phyloP scores from a whole-genome alignment of 2,888 invertebrate species.

The Meloe dianella region DNA sequence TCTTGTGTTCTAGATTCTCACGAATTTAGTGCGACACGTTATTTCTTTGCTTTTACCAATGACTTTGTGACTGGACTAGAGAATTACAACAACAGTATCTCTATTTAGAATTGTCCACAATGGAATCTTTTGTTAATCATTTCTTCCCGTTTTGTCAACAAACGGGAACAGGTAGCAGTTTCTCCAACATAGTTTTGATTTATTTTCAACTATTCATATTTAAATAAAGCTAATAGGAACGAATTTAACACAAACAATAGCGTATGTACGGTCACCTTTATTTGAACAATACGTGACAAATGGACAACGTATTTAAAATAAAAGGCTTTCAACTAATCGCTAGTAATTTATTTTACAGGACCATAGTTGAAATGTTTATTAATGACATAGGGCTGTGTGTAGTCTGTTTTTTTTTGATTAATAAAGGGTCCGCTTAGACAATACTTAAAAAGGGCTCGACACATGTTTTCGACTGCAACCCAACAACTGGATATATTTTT shows the following conservation, averaged over 20 bases:
- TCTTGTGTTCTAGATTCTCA: constrained; percentile 7
- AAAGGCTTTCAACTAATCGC: constrained; percentile 28
- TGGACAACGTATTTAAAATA: constrained; percentile 49
- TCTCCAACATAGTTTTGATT: constrained; percentile 2
- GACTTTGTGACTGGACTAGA: neutral
- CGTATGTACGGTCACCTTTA: constrained; percentile 38
- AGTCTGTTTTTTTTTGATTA: neutral
- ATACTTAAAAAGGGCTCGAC: constrained; percentile 8
- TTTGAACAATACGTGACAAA: constrained; percentile 58
- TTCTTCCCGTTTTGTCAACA: neutral
- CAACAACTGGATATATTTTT: constrained; percentile 12
- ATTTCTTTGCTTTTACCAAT: neutral
- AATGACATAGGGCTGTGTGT: constrained; percentile 8
- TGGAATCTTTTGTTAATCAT: neutral
- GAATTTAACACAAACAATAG: constrained; percentile 32
- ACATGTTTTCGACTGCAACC: constrained; percentile 6
- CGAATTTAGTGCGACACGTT: neutral
- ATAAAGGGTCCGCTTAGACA: constrained; percentile 11
- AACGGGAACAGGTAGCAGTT: constrained; percentile 34
- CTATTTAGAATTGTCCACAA: neutral
- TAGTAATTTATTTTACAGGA: constrained; percentile 29
- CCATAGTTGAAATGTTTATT: constrained; percentile 9
- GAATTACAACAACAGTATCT: constrained; percentile 5
- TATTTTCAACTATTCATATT: constrained; percentile 11
- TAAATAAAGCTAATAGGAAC: constrained; percentile 8